Evolutionary conservation across 2,797 vertebrate genomes (phyloP).

Genomic region (Pampus argenteus): DNA sequence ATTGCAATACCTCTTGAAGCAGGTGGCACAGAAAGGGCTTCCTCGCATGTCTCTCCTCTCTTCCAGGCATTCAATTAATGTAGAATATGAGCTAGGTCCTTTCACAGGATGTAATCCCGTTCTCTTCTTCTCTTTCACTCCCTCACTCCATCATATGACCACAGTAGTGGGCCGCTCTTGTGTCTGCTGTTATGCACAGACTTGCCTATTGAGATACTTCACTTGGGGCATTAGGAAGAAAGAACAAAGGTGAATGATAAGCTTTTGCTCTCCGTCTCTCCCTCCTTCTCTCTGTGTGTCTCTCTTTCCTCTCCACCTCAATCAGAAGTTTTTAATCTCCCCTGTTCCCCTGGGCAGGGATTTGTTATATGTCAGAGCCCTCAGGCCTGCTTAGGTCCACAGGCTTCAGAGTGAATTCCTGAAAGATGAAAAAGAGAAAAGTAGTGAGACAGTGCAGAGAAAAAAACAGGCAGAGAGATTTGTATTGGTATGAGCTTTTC

Average conservation of each 20-base stretch:
- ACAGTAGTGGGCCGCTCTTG: conserved; percentile 56
- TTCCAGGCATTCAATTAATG: conserved; percentile 76
- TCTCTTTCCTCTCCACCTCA: conserved; percentile 74
- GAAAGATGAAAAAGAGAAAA: conserved; percentile 81
- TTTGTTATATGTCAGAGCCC: conserved; percentile 76
- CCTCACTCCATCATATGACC: conserved; percentile 74
- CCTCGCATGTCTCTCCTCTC: conserved; percentile 75
- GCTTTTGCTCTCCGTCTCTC: conserved; percentile 56
- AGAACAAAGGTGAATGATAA: conserved; percentile 79
- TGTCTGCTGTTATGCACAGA: conserved; percentile 64
- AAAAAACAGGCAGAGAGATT: conserved; percentile 58
- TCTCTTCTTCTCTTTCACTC: conserved; percentile 59
- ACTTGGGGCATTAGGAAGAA: conserved; percentile 73
- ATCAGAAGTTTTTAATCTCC: conserved; percentile 81
- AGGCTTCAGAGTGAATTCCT: conserved; percentile 78
- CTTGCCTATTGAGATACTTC: conserved; percentile 67
- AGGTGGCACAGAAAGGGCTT: conserved; percentile 68
- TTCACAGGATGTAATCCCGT: conserved; percentile 64
- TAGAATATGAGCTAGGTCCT: conserved; percentile 68
- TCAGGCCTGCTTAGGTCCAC: conserved; percentile 74
- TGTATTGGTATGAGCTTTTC: conserved; percentile 68
- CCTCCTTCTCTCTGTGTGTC: conserved; percentile 44
- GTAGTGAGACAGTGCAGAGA: conserved; percentile 68
- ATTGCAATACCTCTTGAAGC: conserved; percentile 73
- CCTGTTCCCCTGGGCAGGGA: conserved; percentile 71